Base-by-base conservation (phyloP, 2,888 invertebrate species). In the Tenthredo scrophulariae region DNA sequence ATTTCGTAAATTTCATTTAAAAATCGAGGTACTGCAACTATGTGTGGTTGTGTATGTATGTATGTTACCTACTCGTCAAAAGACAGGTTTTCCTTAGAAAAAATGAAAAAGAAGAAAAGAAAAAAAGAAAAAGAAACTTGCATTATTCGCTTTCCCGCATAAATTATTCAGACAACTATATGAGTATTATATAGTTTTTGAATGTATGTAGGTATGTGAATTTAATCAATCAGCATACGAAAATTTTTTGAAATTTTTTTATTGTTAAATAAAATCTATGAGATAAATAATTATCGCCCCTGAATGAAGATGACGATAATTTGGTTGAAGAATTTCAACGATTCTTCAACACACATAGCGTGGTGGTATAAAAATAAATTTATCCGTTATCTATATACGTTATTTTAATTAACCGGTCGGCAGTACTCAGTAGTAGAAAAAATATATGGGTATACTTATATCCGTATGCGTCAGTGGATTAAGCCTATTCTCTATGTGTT, bases 401-500 rank as follows among this genome's bases (percentile, higher is more conserved):
- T 74, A 43, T 74, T 40, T 74, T 74, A 74, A 74, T 74, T 74
- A 74, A 74, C 74, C 74, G 40, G 74, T 74, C 40, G 9, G 74
- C 43, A 26, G 15, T 67, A 67, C 33, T 54, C 54, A n/a, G 54
- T n/a, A 54, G 26, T 62, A 62, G 22, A 9, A 22, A 10, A 65
- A 3, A 65, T 13, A 67, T 3, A 33, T 33, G 15, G 18, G 1
- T 2, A 67, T 29, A 18, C n/a, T n/a, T 15, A 33, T 33, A 67
- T 26, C 62, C 26, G 2, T 62, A 13, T 62, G 13, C 62, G 62
- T 62, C 62, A 62, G 26, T 26, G 62, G 10, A 62, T 62, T 62
- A 22, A 54, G 54, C 54, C 54, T 18, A 54, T 54, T 54, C n/a
- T n/a, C 54, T 54, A 54, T 54, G 54, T 54, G n/a, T 50, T 54